Conservation (phyloP, 2,797 vertebrate genomes). For the Buphagus erythrorhynchus region DNA sequence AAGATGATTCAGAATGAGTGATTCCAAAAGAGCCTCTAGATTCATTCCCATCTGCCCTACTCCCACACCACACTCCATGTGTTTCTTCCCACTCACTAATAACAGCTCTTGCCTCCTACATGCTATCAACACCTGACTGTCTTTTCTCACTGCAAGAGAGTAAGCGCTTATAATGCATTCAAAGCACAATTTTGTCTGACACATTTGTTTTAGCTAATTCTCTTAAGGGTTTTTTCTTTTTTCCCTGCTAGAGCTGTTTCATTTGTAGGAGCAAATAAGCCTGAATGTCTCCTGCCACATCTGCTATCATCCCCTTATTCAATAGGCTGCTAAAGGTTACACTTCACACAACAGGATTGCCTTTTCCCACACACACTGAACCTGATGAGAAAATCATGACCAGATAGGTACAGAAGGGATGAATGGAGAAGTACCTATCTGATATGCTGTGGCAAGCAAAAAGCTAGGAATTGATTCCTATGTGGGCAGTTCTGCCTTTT, state of each 20-base stretch:
- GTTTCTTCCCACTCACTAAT: constrained; percentile 43
- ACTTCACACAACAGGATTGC: neutral
- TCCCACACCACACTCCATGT: constrained; percentile 18
- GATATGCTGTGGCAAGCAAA: neutral
- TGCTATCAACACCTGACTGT: constrained; percentile 50
- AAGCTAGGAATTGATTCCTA: neutral
- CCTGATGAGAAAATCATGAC: neutral
- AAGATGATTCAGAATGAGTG: constrained; percentile 48
- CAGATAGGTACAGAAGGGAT: neutral
- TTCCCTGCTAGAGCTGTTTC: neutral
- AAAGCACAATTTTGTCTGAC: constrained; percentile 63
- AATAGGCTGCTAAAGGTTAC: neutral
- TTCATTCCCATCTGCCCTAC: constrained; percentile 39
- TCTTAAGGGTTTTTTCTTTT: neutral
- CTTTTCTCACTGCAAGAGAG: constrained; percentile 31
- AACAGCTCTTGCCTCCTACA: constrained; percentile 43
- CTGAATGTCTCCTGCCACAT: constrained; percentile 13
- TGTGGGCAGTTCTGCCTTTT: neutral
- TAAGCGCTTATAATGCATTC: constrained; percentile 15
- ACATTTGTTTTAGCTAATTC: constrained; percentile 39
- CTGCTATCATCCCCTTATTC: neutral
- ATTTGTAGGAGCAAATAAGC: constrained; percentile 2
- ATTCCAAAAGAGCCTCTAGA: constrained; percentile 54
- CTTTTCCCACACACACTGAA: neutral
- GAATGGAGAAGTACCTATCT: neutral